A percentile compares a stretch with the other conserved stretches of the same genome.
Conservation (phyloP, 1,140 invertebrate genomes). For the Helicoverpa armigera region DNA sequence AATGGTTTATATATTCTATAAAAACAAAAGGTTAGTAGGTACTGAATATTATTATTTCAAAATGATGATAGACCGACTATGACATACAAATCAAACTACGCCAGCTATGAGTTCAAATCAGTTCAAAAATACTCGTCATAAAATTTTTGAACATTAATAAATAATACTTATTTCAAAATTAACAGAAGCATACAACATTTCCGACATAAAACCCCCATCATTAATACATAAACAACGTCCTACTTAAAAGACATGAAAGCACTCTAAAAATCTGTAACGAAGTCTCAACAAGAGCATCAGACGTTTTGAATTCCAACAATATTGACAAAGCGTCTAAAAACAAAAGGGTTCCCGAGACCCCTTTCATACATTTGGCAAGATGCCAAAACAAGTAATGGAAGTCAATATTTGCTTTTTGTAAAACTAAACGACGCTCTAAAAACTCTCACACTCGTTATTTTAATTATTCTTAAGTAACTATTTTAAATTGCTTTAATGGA, state of each 20-base stretch:
- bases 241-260: not conserved
- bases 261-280: constrained; percentile 41
- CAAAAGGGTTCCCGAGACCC: constrained; percentile 50
- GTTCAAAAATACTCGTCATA: too few relatives aligned
- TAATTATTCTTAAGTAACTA: constrained; percentile 24
- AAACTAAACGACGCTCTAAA: constrained; percentile 39
- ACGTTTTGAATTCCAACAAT: constrained; percentile 52
- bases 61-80: too few relatives aligned
- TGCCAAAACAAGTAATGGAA: constrained; percentile 59
- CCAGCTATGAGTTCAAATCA: too few relatives aligned
- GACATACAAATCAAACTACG: too few relatives aligned
- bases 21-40: too few relatives aligned
- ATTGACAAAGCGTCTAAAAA: constrained; percentile 57
- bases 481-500: not conserved
- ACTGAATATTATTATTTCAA: too few relatives aligned
- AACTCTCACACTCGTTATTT: constrained; percentile 35
- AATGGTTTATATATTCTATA: too few relatives aligned
- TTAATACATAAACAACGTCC: not conserved
- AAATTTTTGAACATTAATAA: too few relatives aligned
- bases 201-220: not conserved
- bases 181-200: not conserved
- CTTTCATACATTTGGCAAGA: constrained; percentile 54
- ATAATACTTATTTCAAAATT: too few relatives aligned
- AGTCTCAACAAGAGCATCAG: constrained; percentile 26
- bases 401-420: constrained; percentile 50